A percentile compares a stretch with the other conserved stretches of the same genome.
Conservation (phyloP, 2,113 vertebrate genomes). For the Periophthalmus modestus region DNA sequence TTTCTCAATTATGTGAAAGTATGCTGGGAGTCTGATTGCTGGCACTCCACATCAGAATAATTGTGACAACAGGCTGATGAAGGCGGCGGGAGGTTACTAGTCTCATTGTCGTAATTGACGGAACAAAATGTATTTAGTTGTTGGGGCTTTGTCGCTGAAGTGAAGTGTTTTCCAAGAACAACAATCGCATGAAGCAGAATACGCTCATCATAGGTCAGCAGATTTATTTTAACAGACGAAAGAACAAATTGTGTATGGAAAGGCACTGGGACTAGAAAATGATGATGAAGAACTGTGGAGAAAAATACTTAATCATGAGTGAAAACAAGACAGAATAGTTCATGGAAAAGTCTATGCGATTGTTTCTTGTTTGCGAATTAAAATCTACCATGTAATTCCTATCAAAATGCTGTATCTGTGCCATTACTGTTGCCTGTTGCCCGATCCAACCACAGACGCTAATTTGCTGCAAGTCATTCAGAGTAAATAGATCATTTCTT, state of each 20-base stretch:
- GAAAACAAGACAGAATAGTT: too few relatives aligned
- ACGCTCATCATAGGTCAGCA: neutral
- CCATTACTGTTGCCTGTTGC: too few relatives aligned
- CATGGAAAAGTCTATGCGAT: too few relatives aligned
- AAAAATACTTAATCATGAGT: neutral
- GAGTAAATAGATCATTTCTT: too few relatives aligned
- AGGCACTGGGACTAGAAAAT: neutral
- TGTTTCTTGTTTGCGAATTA: too few relatives aligned
- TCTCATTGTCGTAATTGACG: neutral
- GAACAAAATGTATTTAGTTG: neutral
- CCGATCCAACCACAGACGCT: too few relatives aligned
- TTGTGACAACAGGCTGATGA: neutral
- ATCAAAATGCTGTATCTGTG: too few relatives aligned
- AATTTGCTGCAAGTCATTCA: too few relatives aligned
- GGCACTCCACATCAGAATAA: slow-evolving; percentile 3
- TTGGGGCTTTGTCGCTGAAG: neutral
- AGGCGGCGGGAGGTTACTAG: slow-evolving; percentile 9
- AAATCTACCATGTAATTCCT: too few relatives aligned
- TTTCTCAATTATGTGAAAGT: neutral
- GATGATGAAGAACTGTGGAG: neutral
- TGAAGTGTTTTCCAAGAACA: neutral
- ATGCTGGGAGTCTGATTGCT: slow-evolving; percentile 1
- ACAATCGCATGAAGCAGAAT: neutral
- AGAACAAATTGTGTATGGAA: neutral
- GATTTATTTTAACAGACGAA: neutral